These are phyloP conservation scores for Colistium nudipinnis DNA, from an alignment of 2,113 vertebrate genomes.

Conservation along the genomic window DNA sequence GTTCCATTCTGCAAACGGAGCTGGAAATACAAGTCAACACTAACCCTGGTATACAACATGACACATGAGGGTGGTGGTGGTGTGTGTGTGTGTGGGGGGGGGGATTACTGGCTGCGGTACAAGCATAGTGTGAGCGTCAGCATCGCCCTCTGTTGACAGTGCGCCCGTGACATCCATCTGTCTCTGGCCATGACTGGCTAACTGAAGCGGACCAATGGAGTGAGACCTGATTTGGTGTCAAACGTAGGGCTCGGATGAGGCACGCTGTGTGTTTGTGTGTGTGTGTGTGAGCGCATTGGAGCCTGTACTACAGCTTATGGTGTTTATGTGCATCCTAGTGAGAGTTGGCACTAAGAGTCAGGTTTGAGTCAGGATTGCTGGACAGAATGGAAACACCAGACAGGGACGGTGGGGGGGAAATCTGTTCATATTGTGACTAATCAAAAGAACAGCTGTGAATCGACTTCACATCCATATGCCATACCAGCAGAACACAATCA, in stretches of 20 bases:
- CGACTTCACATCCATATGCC: constrained; percentile 45
- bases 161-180: constrained; percentile 70
- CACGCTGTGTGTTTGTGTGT: constrained; percentile 17
- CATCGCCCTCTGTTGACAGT: constrained; percentile 51
- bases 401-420: constrained; percentile 18
- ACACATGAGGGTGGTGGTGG: constrained; percentile 28
- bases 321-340: constrained; percentile 77
- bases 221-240: constrained; percentile 74
- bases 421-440: constrained; percentile 52
- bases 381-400: constrained; percentile 59
- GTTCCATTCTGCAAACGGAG: constrained; percentile 18
- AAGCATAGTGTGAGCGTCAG: constrained; percentile 46
- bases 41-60: constrained; percentile 35
- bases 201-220: constrained; percentile 68
- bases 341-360: constrained; percentile 55
- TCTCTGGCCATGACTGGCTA: constrained; percentile 53
- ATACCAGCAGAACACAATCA: constrained; percentile 23
- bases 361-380: constrained; percentile 73
- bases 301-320: constrained; percentile 74
- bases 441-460: constrained; percentile 55
- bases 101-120: constrained; percentile 30
- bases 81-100: no score
- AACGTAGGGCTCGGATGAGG: constrained; percentile 61
- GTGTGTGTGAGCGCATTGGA: constrained; percentile 40
- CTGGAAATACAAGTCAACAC: constrained; percentile 35